Evolutionary conservation across 1,140 invertebrate genomes (phyloP), one percentile per base, ranked within the genome.

Genomic region (Drosophila nebulosa): DNA sequence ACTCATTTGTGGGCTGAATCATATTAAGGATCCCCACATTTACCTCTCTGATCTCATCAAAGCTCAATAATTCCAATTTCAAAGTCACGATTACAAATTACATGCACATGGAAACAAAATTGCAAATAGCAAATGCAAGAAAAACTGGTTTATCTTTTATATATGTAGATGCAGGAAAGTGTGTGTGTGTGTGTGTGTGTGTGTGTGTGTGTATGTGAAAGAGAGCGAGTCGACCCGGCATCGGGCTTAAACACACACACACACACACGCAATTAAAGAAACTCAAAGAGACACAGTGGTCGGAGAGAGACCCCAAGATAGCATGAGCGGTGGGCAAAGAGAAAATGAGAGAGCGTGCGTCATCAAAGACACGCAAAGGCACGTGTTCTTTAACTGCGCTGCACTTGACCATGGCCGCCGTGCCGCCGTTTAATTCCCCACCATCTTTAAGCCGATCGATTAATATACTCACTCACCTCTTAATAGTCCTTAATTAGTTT

Each of bases 401-500:
- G 53, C 51, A 64, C 75, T 71, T 71, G 63, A 65, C 51, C 64
- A 36, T 64, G 65, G 7, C 42, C 6, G 26, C 22, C 57, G 51
- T 27, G 22, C 4, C 16, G n/a, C 21, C 51, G 51, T 27, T 62
- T n/a, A 27, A 50, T 35, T 24, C 35, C 60, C 42, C 14, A 35
- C 30, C 35, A 62, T 53, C 14, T 39, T 55, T 59, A 21, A 9
- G 14, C n/a, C 10, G 4, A 42, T n/a, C n/a, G 9, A 50, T 12
- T 18, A 16, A 10, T 59, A n/a, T 10, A 12, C 14, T 27, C 36
- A 84, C 80, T 86, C 36, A 85, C 81, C 81, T 85, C 80, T 84
- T 84, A 68, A 85, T 85, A 79, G 80, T 85, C 77, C 80, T 85
- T 85, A 86, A 86, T 74, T 85, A 85, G 69, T 79, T 77, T 36